Conservation (phyloP, 2,797 vertebrate species). For the Poecilia gillii region DNA sequence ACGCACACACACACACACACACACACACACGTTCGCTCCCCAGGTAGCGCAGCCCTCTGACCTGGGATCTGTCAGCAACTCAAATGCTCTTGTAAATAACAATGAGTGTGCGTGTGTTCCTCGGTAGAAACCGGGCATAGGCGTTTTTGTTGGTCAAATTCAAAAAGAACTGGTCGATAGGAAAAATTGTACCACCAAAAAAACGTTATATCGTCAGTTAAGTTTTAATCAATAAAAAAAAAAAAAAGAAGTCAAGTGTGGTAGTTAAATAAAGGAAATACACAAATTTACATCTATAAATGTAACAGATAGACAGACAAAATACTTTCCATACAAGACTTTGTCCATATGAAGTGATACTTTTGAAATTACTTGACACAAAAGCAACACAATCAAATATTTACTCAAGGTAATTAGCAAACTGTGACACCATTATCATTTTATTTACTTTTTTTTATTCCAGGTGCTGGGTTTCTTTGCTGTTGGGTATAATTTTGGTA, state of each 20-base stretch:
- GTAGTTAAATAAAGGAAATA: background rate
- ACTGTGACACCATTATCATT: no score
- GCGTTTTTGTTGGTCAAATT: background rate
- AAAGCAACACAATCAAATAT: background rate
- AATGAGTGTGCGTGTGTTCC: conserved; percentile 26
- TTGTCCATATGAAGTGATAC: background rate
- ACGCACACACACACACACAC: conserved; percentile 32
- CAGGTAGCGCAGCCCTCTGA: conserved; percentile 36
- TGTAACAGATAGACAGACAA: background rate
- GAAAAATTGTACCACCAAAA: background rate
- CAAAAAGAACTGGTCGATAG: conserved; percentile 5
- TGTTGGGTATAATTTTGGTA: background rate
- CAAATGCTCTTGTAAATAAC: conserved; percentile 66
- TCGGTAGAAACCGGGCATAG: conserved; percentile 18
- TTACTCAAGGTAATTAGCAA: background rate
- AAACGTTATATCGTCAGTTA: background rate
- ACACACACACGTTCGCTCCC: conserved; percentile 31
- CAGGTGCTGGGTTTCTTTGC: background rate
- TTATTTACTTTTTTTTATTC: background rate
- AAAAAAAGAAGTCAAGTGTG: background rate
- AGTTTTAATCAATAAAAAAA: background rate
- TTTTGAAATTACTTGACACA: background rate
- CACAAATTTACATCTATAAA: background rate
- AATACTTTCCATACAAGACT: background rate
- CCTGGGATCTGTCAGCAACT: conserved; percentile 71